A percentile compares a stretch with the other conserved stretches of the same genome.
Evolutionary conservation across 2,888 invertebrate genomes (phyloP).

Genomic region (Heliconius cydno): DNA sequence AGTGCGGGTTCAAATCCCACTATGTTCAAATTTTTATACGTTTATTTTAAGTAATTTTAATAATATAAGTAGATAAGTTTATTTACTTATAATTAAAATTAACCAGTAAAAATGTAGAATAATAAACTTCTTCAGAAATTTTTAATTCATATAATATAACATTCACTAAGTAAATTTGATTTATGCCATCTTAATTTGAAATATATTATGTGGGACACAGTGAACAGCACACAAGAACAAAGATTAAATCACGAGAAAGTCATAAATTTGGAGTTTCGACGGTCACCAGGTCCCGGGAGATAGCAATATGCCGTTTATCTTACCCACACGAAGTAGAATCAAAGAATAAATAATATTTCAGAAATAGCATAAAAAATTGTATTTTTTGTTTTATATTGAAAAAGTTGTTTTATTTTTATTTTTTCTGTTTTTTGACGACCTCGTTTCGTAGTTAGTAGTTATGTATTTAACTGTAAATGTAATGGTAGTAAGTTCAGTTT

Average conservation of each 20-base stretch:
- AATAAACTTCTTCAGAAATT: no score
- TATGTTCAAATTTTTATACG: no score
- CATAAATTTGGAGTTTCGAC: slow-evolving; percentile 56
- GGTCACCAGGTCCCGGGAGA: slow-evolving; percentile 54
- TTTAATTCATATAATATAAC: neutral
- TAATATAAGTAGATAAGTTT: no score
- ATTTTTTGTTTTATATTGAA: neutral
- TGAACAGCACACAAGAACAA: slow-evolving; percentile 48
- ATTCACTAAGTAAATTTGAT: slow-evolving; percentile 4
- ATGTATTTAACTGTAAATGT: neutral
- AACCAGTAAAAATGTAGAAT: no score
- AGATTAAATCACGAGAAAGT: slow-evolving; percentile 55
- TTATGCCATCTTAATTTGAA: slow-evolving; percentile 15
- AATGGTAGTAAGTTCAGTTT: neutral
- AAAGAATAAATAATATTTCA: slow-evolving; percentile 2
- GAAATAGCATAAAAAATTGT: neutral
- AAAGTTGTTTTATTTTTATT: neutral
- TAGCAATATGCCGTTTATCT: slow-evolving; percentile 56
- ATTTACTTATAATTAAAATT: no score
- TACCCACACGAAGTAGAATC: slow-evolving; percentile 51
- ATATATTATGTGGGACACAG: slow-evolving; percentile 18
- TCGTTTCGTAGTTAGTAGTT: neutral
- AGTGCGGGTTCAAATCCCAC: no score
- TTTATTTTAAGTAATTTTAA: no score
- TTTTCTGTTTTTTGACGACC: neutral